phyloP scores from a whole-genome alignment of 2,797 vertebrate species.

The Potorous gilbertii region DNA sequence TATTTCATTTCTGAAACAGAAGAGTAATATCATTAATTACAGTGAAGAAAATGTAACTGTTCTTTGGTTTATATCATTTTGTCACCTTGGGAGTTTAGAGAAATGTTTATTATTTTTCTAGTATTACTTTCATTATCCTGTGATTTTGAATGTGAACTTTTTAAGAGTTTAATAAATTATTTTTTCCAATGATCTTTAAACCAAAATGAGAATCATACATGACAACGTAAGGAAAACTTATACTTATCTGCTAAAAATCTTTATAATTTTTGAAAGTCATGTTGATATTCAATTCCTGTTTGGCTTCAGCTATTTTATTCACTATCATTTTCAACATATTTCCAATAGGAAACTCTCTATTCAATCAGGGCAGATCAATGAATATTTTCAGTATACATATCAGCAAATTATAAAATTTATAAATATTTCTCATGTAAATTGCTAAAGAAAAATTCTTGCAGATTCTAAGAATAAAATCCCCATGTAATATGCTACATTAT shows the following conservation, averaged over 20 bases:
- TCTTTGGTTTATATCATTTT: slow-evolving; percentile 10
- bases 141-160: slow-evolving; percentile 2
- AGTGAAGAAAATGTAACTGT: background rate
- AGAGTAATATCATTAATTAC: background rate
- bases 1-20: slow-evolving; percentile 42
- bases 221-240: background rate
- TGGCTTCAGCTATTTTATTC: background rate
- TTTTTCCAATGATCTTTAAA: slow-evolving; percentile 24
- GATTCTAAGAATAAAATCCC: background rate
- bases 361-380: slow-evolving; percentile 16
- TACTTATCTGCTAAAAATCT: background rate
- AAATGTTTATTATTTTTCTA: slow-evolving; percentile 30
- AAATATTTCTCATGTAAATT: background rate
- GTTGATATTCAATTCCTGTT: background rate
- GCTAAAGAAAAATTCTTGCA: background rate
- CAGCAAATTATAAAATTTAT: slow-evolving; percentile 22
- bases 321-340: background rate
- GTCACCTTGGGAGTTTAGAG: background rate
- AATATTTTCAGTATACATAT: background rate
- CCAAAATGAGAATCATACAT: background rate
- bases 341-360: slow-evolving; percentile 23
- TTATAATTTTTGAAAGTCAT: background rate
- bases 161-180: slow-evolving; percentile 9
- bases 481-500: background rate
- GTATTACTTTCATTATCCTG: background rate